These are phyloP conservation scores for Paradoxurus hermaphroditus DNA, from an alignment of 2,113 vertebrate genomes.

Conservation along the genomic window DNA sequence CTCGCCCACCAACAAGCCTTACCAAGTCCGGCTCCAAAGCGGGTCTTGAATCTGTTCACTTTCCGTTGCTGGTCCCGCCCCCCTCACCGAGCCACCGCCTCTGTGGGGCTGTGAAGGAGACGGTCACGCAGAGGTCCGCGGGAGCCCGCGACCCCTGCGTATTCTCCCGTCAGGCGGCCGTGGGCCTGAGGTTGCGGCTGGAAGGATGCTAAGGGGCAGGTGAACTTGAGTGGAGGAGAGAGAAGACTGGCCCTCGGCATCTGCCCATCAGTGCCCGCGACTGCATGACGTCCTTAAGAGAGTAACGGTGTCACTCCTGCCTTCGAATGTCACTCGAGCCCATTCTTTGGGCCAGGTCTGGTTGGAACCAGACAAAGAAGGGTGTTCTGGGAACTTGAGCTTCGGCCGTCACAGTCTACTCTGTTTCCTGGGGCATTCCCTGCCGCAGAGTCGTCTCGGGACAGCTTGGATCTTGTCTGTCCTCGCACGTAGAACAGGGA, in stretches of 20 bases:
- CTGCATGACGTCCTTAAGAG: neutral
- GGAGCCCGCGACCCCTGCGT: neutral
- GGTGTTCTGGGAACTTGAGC: neutral
- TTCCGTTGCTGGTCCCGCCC: neutral
- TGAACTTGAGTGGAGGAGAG: neutral
- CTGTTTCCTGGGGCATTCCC: neutral
- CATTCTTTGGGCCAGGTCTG: neutral
- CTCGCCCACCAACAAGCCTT: neutral
- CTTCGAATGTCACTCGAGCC: neutral
- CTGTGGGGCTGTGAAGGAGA: neutral
- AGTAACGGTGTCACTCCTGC: neutral
- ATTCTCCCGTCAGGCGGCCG: neutral
- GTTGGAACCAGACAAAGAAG: neutral
- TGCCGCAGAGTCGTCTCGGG: neutral
- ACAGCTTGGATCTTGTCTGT: neutral
- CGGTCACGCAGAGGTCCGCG: fast-evolving
- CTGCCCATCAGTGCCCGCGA: neutral
- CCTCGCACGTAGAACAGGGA: neutral
- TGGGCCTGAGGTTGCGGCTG: neutral
- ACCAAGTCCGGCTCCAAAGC: neutral
- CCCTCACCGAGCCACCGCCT: neutral
- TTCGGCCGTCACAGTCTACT: neutral
- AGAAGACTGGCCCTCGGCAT: neutral
- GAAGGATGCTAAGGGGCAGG: neutral
- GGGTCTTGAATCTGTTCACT: neutral